Evolutionary conservation across 2,797 vertebrate species (phyloP).

Genomic region (Harpagifer antarcticus): DNA sequence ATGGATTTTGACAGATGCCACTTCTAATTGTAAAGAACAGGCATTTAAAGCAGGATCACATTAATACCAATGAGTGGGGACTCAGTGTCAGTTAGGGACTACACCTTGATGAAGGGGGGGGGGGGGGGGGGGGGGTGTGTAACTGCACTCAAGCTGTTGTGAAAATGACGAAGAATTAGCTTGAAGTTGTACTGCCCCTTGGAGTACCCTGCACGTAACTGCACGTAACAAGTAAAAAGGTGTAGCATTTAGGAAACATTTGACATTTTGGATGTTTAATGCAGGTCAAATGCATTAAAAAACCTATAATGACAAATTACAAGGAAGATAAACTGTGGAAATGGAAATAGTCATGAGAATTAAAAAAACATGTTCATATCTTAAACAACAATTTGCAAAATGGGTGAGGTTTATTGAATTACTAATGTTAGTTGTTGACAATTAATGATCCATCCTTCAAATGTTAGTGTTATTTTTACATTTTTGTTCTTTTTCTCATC

Average conservation of each 20-base stretch:
- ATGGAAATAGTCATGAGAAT: no score
- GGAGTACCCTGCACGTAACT: conserved; percentile 64
- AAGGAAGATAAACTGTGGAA: no score
- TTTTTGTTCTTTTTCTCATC: no score
- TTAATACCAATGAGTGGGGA: conserved; percentile 44
- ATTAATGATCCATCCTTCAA: no score
- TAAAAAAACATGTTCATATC: no score
- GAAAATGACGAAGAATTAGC: conserved; percentile 29
- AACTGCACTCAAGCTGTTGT: neutral
- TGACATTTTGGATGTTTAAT: neutral
- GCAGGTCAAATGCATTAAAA: neutral
- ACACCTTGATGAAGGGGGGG: conserved; percentile 9
- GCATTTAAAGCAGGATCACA: conserved; percentile 45
- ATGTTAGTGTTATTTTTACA: no score
- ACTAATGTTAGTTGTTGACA: no score
- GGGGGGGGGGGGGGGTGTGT: no score
- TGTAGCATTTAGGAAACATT: neutral
- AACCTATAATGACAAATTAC: neutral
- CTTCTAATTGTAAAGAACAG: conserved; percentile 55
- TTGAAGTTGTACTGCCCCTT: conserved; percentile 77
- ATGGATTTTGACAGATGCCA: conserved; percentile 57
- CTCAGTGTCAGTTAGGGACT: conserved; percentile 30
- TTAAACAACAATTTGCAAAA: no score
- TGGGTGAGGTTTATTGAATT: no score
- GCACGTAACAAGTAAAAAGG: conserved; percentile 37